A percentile compares a stretch with the other conserved stretches of the same genome.
Evolutionary conservation across 2,888 invertebrate genomes (phyloP).

Genomic region (Drosophila suboccidentalis): DNA sequence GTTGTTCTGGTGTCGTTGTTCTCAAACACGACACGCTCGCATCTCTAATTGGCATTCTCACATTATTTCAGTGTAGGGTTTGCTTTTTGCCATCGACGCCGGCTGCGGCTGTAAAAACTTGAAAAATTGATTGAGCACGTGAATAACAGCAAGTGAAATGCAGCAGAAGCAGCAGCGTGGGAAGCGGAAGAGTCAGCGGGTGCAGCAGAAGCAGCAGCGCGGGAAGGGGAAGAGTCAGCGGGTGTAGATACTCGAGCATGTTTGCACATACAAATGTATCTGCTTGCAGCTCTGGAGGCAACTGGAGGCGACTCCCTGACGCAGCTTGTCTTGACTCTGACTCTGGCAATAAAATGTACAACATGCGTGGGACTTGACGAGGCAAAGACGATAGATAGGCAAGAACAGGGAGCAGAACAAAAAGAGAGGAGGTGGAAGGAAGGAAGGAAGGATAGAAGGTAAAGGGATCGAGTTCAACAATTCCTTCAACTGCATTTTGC

Average conservation of each 20-base stretch:
- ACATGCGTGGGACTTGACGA: conserved; percentile 59
- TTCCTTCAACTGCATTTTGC: conserved; percentile 63
- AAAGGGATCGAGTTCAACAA: conserved; percentile 1
- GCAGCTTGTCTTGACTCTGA: conserved; percentile 39
- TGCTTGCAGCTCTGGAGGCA: conserved; percentile 52
- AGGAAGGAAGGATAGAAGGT: background rate
- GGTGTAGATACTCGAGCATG: conserved; percentile 62
- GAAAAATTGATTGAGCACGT: conserved; percentile 81
- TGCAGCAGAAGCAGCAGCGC: conserved; percentile 16
- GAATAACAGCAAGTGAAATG: conserved; percentile 75
- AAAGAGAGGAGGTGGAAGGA: background rate
- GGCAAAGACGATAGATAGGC: background rate
- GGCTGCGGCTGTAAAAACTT: conserved; percentile 66
- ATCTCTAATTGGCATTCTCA: conserved; percentile 21
- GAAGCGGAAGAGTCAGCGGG: too few species aligned
- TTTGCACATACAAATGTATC: conserved; percentile 74
- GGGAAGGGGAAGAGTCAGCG: background rate
- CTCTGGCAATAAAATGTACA: conserved; percentile 77
- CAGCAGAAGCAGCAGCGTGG: conserved; percentile 19
- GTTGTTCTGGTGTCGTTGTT: background rate
- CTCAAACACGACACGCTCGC: conserved; percentile 1
- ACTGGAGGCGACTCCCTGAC: conserved; percentile 20
- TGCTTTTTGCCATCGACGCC: conserved; percentile 25
- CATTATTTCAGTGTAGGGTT: conserved; percentile 33
- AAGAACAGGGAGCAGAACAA: background rate